These are phyloP conservation scores for Hemitrygon akajei DNA, from an alignment of 2,797 vertebrate genomes.

Conservation along the genomic window DNA sequence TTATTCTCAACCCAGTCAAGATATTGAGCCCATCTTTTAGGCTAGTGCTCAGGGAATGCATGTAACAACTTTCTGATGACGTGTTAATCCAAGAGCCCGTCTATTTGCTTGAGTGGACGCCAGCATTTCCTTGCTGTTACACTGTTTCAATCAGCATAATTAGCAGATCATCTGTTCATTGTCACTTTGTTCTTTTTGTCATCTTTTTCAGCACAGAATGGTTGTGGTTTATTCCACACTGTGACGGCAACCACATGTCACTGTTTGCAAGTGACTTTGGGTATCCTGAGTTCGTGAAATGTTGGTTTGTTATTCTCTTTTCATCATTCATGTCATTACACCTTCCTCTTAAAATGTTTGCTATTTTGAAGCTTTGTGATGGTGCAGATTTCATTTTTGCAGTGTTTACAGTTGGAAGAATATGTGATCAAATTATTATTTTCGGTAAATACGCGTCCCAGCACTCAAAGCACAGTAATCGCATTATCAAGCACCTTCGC, in stretches of 20 bases:
- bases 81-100: too few species aligned
- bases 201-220: background rate
- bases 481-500: too few species aligned
- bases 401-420: background rate
- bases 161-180: background rate
- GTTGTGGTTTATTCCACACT: background rate
- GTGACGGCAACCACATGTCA: background rate
- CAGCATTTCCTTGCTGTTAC: too few species aligned
- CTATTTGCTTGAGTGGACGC: too few species aligned
- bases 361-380: background rate
- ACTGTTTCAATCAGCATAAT: background rate
- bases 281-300: background rate
- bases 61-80: too few species aligned
- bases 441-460: background rate
- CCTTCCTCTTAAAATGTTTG: background rate
- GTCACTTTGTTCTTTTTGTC: background rate
- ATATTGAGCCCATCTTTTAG: too few species aligned
- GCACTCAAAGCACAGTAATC: background rate
- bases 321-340: background rate
- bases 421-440: background rate
- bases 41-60: too few species aligned
- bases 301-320: background rate
- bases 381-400: background rate
- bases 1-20: too few species aligned
- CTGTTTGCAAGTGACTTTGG: background rate